Percentiles rank a stretch among this genome's conserved stretches.
These are phyloP conservation scores for Zaprionus ghesquierei DNA, from an alignment of 1,140 invertebrate genomes.

Conservation along the genomic window DNA sequence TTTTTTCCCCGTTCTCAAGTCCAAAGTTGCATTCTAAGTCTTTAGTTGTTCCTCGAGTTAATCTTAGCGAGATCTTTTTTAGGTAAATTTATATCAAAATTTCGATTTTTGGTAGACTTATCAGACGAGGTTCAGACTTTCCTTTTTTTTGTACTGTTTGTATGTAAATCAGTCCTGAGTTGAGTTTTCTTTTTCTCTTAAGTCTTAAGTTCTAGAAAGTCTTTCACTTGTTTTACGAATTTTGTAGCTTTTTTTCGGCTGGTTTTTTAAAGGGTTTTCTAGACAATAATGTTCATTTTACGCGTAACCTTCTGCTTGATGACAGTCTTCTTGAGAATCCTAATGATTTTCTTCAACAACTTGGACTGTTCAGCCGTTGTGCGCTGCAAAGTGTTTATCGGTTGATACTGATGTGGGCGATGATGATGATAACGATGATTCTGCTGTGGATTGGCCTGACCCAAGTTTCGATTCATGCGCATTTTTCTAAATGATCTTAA, in stretches of 20 bases:
- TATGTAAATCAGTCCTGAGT: constrained; percentile 54
- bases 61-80: constrained; percentile 45
- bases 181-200: constrained; percentile 20
- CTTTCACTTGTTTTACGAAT: neutral
- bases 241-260: constrained; percentile 2
- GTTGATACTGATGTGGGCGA: neutral
- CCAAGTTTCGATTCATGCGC: constrained; percentile 67
- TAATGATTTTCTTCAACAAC: constrained; percentile 71
- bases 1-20: constrained; percentile 1
- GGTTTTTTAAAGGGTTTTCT: constrained; percentile 8
- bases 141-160: constrained; percentile 29
- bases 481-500: constrained; percentile 79
- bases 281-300: constrained; percentile 69
- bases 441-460: constrained; percentile 44
- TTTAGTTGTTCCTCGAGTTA: neutral
- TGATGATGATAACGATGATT: constrained; percentile 37
- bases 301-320: constrained; percentile 68
- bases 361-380: constrained; percentile 21
- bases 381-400: constrained; percentile 14
- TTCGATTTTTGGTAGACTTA: constrained; percentile 3
- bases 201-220: constrained; percentile 45
- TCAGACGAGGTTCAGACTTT: constrained; percentile 52
- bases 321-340: constrained; percentile 68
- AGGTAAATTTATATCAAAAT: neutral
- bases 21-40: constrained; percentile 5